phyloP scores from a whole-genome alignment of 92 coral and sea anemone genomes.

The Ricordea florida region DNA sequence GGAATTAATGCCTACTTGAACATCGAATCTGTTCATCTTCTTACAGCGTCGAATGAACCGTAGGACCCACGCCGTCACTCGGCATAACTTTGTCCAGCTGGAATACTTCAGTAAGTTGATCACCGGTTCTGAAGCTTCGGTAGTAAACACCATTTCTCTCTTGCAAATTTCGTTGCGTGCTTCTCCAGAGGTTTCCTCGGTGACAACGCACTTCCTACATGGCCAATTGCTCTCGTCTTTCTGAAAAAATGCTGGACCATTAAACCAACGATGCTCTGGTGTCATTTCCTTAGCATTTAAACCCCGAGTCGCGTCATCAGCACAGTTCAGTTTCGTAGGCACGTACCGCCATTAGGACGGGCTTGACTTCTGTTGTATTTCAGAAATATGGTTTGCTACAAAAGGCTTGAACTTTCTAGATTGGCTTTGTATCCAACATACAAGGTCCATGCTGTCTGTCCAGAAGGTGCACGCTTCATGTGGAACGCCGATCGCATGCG shows the following conservation, averaged over 20 bases:
- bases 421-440: slow-evolving; percentile 44
- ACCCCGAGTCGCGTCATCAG: slow-evolving; percentile 46
- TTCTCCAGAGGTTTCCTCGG: background rate
- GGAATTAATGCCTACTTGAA: background rate
- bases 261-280: background rate
- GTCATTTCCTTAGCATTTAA: slow-evolving; percentile 2
- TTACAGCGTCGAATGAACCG: no score
- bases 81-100: no score
- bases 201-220: background rate
- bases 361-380: slow-evolving; percentile 27
- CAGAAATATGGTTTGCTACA: no score
- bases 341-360: slow-evolving; percentile 56
- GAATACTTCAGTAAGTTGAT: no score
- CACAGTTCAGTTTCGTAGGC: slow-evolving; percentile 21
- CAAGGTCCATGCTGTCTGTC: slow-evolving; percentile 53
- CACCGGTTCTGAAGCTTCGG: no score
- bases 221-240: slow-evolving; percentile 3
- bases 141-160: no score
- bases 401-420: no score
- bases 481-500: no score
- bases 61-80: background rate
- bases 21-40: background rate
- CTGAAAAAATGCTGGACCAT: slow-evolving; percentile 15
- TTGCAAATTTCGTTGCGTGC: no score
- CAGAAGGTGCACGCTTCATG: no score